Conservation (phyloP, 2,888 invertebrate species). For the Rhingia campestris region DNA sequence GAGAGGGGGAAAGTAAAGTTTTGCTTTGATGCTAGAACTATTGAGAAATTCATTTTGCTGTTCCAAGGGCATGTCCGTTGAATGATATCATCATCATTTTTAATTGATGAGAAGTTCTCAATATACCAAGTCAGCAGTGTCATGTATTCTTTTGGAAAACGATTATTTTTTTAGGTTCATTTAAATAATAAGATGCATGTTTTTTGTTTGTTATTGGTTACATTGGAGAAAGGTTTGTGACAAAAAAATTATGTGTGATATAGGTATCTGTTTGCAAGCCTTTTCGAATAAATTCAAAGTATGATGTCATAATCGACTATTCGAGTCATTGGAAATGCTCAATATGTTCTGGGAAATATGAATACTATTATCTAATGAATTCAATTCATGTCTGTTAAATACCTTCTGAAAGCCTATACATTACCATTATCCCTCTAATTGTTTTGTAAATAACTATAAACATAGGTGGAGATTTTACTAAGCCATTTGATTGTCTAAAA, state of each 20-base stretch:
- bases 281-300: constrained; percentile 8
- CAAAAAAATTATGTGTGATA: neutral
- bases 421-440: too few relatives aligned
- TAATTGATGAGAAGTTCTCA: neutral
- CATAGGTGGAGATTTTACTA: too few relatives aligned
- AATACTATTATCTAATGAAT: neutral
- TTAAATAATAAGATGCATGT: too few relatives aligned
- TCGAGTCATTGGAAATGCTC: constrained; percentile 12
- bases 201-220: too few relatives aligned
- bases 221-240: too few relatives aligned
- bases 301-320: constrained; percentile 28
- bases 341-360: neutral
- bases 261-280: neutral
- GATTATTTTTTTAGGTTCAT: too few relatives aligned
- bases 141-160: too few relatives aligned
- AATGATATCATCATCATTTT: constrained; percentile 9
- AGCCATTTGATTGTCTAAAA: too few relatives aligned
- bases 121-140: neutral
- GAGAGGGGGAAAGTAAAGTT: neutral
- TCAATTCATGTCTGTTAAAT: neutral
- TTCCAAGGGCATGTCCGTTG: neutral
- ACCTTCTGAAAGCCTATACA: too few relatives aligned
- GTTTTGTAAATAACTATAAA: too few relatives aligned
- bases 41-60: neutral
- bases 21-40: neutral